Base-by-base conservation (phyloP, 1,140 invertebrate genomes). In the Penaeus indicus region DNA sequence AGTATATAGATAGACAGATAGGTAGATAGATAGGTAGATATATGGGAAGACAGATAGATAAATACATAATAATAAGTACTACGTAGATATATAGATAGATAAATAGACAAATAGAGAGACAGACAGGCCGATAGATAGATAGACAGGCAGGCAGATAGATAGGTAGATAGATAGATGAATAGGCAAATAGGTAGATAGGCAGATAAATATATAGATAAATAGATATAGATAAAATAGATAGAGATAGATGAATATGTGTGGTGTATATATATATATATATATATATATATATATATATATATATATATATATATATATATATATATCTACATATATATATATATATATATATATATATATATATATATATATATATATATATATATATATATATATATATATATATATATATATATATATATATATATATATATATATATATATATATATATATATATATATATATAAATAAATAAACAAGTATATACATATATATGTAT, bases 201-300 rank as follows among this genome's bases (percentile, higher is more conserved):
- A n/a, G n/a, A n/a, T n/a, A 18, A 22, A 72, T 72, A 18, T 72
- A 72, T 72, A 18, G n/a, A 22, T 32, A 32, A 2, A 32, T 2
- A 32, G 32, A 32, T 32, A 32, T 72, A 72, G 18, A 72, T 72
- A 72, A 22, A 72, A 72, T 72, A n/a, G 2, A 72, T 72, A n/a
- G 1, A n/a, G 18, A 72, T 72, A 72, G 32, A 32, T 32, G 2
- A 32, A 32, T 32, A 32, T 32, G 32, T 32, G 32, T 32, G 0
- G 32, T 32, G 32, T 32, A 32, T 32, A 32, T 32, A 32, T 32
- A 1, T 72, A 72, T 72, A 25, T 72, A 72, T 21, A 72, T 69
- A 69, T 69, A 69, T 69, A 69, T 69, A 69, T 22, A 69, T 69
- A 69, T 69, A 69, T 69, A 69, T 69, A 22, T 69, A 69, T 69